Evolutionary conservation across 92 coral and sea anemone species (phyloP).

Genomic region (Parazoanthus darwini): DNA sequence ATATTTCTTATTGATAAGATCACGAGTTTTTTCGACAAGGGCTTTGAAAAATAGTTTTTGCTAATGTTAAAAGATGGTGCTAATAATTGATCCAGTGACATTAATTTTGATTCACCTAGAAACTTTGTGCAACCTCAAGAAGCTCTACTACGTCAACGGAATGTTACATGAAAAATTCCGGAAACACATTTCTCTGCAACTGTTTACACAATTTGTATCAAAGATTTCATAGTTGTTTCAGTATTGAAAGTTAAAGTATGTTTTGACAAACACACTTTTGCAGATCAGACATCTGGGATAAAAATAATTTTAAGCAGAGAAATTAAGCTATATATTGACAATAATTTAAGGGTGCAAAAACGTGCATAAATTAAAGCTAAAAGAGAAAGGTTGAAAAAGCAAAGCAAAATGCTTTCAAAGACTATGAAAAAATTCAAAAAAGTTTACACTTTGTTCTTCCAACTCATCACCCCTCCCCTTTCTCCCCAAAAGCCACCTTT

Average conservation of each 20-base stretch:
- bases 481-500: background rate
- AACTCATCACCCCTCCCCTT: background rate
- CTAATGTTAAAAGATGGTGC: background rate
- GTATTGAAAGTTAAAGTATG: too few relatives aligned
- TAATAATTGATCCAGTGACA: background rate
- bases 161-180: too few relatives aligned
- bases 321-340: background rate
- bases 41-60: background rate
- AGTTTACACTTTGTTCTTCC: background rate
- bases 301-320: too few relatives aligned
- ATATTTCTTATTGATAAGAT: background rate
- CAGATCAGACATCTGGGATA: background rate
- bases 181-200: too few relatives aligned
- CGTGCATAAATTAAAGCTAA: background rate
- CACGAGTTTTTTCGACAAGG: background rate
- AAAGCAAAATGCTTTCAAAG: background rate
- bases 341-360: too few relatives aligned
- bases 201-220: too few relatives aligned
- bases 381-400: background rate
- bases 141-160: too few relatives aligned
- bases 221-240: background rate
- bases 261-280: background rate
- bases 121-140: too few relatives aligned
- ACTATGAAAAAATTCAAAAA: too few relatives aligned
- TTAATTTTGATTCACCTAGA: background rate